Evolutionary conservation across 1,140 invertebrate species (phyloP), one percentile per base, ranked within the genome.

Genomic region (Protaetia brevitarsis): DNA sequence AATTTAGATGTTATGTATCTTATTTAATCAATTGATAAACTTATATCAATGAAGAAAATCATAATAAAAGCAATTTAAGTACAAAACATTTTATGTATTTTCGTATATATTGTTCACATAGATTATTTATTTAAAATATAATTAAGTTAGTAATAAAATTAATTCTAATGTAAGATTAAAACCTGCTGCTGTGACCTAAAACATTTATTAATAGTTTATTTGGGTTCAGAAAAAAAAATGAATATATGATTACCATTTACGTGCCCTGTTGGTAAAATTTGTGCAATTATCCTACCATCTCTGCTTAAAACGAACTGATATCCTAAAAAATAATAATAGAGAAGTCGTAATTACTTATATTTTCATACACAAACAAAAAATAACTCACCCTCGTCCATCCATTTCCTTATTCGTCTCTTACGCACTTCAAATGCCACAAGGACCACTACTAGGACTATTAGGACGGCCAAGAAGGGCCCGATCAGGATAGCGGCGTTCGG

Each of bases 281-380:
- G 41, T 16, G 57, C 57, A 29, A 59, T 59, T 8, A 59, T 59
- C n/a, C 57, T 13, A 29, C 57, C 57, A 31, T 59, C 29, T 59
- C 27, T 28, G 16, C 29, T 59, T 5, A 59, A 19, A 31, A 59
- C 27, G 23, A 59, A 59, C 13, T 31, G 26, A 29, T 59, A 59
- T 6, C 57, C 57, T 51, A 19, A 51, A 51, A 51, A 23, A 6
- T 1, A 51, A 10, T 2, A 26, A n/a, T n/a, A n/a, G n/a, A n/a
- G n/a, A n/a, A n/a, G n/a, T 51, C 26, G 19, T 51, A 23, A 51
- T 3, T 23, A 3, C 3, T 7, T 8, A 23, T 10, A 10, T 51
- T 10, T 4, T 19, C 13, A 4, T 8, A 23, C 21, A 23, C 7
- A 10, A 16, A 23, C 19, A 19, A 3, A 8, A 23, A 8, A 23